Percentiles rank a stretch among this genome's conserved stretches.
Evolutionary conservation across 2,888 invertebrate genomes (phyloP).

Genomic region (Drosophila anomalipes): DNA sequence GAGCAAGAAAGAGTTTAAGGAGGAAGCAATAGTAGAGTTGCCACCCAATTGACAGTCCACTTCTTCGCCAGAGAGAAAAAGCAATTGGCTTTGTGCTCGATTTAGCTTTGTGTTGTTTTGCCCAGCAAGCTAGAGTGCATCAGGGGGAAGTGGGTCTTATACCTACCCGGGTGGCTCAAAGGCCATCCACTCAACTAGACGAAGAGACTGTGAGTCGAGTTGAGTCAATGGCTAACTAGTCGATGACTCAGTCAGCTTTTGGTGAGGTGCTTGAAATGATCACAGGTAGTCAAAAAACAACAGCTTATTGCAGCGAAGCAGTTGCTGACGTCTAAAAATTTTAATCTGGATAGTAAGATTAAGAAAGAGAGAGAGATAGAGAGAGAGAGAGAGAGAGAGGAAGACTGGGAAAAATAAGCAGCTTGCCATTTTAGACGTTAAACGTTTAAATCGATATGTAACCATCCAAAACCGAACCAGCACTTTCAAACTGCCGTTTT

Average conservation of each 20-base stretch:
- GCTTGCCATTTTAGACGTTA: neutral
- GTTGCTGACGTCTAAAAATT: neutral
- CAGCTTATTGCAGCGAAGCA: slow-evolving; percentile 13
- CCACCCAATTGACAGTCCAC: slow-evolving; percentile 9
- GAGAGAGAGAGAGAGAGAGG: neutral
- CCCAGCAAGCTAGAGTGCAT: slow-evolving; percentile 5
- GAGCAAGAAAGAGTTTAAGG: neutral
- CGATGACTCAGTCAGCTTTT: slow-evolving; percentile 31
- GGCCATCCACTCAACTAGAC: slow-evolving; percentile 19
- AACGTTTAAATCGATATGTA: neutral
- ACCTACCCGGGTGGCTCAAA: slow-evolving; percentile 5
- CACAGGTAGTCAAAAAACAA: slow-evolving; percentile 14
- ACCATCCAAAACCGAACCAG: neutral
- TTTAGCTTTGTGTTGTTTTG: slow-evolving; percentile 62
- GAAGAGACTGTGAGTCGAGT: neutral
- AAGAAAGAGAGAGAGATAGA: neutral
- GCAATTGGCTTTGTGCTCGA: slow-evolving; percentile 74
- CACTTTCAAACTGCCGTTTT: neutral
- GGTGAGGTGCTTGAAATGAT: slow-evolving; percentile 8
- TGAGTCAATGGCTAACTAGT: slow-evolving; percentile 14
- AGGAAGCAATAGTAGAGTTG: neutral
- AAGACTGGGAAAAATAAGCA: neutral
- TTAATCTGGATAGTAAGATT: neutral
- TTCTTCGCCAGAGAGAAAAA: slow-evolving; percentile 40
- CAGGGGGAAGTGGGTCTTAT: neutral